Evolutionary conservation across 2,797 vertebrate species (phyloP), one percentile per base, ranked within the genome.

Genomic region (Pseudochirops cupreus): DNA sequence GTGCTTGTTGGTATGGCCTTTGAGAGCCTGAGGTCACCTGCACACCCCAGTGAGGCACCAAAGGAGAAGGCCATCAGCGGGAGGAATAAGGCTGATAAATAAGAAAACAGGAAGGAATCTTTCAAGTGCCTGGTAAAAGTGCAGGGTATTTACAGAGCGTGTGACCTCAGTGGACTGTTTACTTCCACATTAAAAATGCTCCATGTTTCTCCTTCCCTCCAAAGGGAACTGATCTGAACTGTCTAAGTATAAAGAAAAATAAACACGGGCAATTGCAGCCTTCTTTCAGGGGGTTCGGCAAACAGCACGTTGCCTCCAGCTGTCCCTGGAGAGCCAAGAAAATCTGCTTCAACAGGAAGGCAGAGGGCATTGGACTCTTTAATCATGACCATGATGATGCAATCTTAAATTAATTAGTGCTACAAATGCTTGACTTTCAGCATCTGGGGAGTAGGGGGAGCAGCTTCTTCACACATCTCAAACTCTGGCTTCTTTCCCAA

Each of bases 231-330:
- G 90, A 74, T 94, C 90, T 62, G 94, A 97, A 96, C 96, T 97
- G 94, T 56, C 21, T 18, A 98, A 98, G 97, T 91, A 97, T 56
- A 95, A 99, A 99, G 98, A 98, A 99, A 99, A 99, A 99, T 98
- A 99, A 99, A 99, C 96, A 97, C 93, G 91, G 97, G 98, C 95
- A 93, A 95, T 50, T 94, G 94, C 97, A 98, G 98, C 98, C 97
- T 98, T 98, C 98, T 91, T 96, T 94, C 96, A 31, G 93, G 97
- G 98, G 96, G 97, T 97, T 93, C 95, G 98, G 97, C 93, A 96
- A 98, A 98, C 97, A 98, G 98, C 99, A 99, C 98, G 98, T 98
- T 99, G 99, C 97, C 98, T 94, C 98, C 99, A 99, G 99, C 99
- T 99, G 99, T 98, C 98, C 98, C 94, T 55, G 4, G 92, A 96